Percentiles rank a stretch among this genome's conserved stretches.
Conservation (phyloP, 2,888 invertebrate species). For the Macaria notata region DNA sequence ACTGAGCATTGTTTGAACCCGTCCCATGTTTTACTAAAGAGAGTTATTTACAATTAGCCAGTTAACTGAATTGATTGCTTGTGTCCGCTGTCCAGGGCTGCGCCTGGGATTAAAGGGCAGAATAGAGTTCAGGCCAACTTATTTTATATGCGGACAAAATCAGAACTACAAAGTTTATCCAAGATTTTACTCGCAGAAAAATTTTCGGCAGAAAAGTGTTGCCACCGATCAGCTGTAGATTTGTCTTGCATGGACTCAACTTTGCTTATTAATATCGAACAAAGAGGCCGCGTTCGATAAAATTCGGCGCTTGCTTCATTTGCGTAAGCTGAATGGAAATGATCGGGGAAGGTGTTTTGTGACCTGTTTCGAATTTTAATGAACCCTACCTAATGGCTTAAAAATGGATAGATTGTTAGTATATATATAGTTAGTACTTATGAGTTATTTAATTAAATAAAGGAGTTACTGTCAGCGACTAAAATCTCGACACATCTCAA, state of each 20-base stretch:
- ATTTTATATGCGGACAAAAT: background rate
- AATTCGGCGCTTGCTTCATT: constrained; percentile 10
- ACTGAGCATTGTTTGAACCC: constrained; percentile 36
- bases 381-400: constrained; percentile 7
- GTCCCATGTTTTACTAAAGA: constrained; percentile 55
- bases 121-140: too few relatives aligned
- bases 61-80: constrained; percentile 71
- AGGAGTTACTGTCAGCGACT: too few relatives aligned
- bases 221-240: too few relatives aligned
- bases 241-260: background rate
- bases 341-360: constrained; percentile 12
- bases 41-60: constrained; percentile 65
- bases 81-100: constrained; percentile 54
- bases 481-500: too few relatives aligned
- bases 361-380: constrained; percentile 18
- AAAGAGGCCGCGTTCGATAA: constrained; percentile 9
- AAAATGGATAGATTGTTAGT: background rate
- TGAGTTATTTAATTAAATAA: too few relatives aligned
- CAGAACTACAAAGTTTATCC: background rate
- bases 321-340: constrained; percentile 14
- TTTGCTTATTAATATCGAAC: constrained; percentile 20
- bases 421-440: background rate
- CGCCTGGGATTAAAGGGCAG: constrained; percentile 15
- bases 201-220: too few relatives aligned
- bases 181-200: too few relatives aligned